These are phyloP conservation scores for Setophaga petechia DNA, from an alignment of 2,113 vertebrate genomes.

Conservation along the genomic window DNA sequence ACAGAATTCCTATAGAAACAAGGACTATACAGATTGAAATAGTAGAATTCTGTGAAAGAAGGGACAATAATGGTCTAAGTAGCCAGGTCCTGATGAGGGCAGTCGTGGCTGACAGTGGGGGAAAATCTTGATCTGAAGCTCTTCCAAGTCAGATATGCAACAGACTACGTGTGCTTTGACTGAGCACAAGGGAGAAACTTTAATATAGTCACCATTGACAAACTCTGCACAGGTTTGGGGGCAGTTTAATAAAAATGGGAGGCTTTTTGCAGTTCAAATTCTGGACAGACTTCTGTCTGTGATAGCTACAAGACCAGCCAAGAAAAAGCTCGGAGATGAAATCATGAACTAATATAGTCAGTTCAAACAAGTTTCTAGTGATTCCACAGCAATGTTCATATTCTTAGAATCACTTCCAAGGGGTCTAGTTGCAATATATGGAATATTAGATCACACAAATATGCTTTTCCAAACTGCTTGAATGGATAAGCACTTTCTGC, in stretches of 20 bases:
- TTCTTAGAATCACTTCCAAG: neutral
- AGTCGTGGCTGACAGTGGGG: neutral
- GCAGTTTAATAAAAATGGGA: neutral
- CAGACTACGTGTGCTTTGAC: neutral
- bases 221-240: neutral
- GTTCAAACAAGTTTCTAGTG: neutral
- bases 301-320: neutral
- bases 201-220: neutral
- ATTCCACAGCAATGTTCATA: neutral
- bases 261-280: neutral
- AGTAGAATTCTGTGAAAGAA: neutral
- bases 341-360: neutral
- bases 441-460: neutral
- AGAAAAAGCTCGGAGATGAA: neutral
- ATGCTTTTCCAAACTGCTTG: neutral
- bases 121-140: neutral
- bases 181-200: neutral
- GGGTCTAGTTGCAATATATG: neutral
- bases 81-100: neutral
- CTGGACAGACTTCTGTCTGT: neutral
- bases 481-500: neutral
- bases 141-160: neutral
- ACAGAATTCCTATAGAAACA: conserved; percentile 3
- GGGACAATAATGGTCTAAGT: neutral
- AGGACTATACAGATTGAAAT: neutral